Conservation (phyloP, 2,797 vertebrate species). For the Lagocephalus sceleratus region DNA sequence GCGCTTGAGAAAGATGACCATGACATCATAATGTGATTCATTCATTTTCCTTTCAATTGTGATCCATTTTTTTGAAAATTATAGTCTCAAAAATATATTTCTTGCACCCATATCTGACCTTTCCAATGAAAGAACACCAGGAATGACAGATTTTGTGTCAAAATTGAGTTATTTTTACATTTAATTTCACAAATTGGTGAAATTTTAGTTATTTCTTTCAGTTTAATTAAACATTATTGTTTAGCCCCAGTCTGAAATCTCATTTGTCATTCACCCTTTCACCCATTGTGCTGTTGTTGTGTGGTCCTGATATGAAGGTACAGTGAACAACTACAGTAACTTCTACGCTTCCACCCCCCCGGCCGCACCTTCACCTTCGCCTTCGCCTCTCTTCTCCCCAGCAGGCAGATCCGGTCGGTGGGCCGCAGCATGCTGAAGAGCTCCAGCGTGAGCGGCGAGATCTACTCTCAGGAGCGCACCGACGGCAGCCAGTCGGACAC, state of each 20-base stretch:
- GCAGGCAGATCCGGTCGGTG: constrained; percentile 87
- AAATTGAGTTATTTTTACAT: background rate
- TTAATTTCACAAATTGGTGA: background rate
- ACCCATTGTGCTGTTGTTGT: constrained; percentile 9
- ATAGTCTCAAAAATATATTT: background rate
- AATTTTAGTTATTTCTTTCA: background rate
- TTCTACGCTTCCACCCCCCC: background rate
- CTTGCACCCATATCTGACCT: too few relatives aligned
- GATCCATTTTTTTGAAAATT: background rate
- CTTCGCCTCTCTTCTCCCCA: constrained; percentile 46
- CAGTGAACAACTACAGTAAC: background rate
- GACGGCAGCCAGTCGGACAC: constrained; percentile 98
- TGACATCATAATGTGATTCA: constrained; percentile 12
- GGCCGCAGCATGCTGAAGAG: constrained; percentile 93
- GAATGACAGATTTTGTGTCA: too few relatives aligned
- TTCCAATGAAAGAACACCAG: too few relatives aligned
- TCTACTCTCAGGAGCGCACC: constrained; percentile 88
- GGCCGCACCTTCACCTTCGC: constrained; percentile 9
- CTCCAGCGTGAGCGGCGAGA: constrained; percentile 94
- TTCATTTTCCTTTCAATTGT: constrained; percentile 1
- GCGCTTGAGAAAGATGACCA: constrained; percentile 35
- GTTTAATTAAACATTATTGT: constrained; percentile 27
- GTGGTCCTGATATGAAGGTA: constrained; percentile 25
- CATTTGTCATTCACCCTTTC: background rate
- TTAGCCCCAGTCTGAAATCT: constrained; percentile 1